A percentile compares a stretch with the other conserved stretches of the same genome.
Conservation (phyloP, 2,888 invertebrate genomes). For the Tetranychus truncatus region DNA sequence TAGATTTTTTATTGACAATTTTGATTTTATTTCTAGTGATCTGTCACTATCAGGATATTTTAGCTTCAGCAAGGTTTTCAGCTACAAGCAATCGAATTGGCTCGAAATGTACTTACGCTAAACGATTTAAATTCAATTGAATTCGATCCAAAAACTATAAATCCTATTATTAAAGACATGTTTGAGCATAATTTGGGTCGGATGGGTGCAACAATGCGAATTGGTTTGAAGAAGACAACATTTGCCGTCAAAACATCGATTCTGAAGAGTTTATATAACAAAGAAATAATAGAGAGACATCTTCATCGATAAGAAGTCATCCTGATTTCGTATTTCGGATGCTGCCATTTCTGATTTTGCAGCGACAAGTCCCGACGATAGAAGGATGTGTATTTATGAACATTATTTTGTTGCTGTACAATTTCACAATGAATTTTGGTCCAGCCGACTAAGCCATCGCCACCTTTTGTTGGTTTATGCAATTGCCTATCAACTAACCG, state of each 20-base stretch:
- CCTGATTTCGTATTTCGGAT: too few relatives aligned
- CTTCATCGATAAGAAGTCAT: too few relatives aligned
- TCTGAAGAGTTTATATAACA: conserved; percentile 47
- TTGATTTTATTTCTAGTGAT: too few relatives aligned
- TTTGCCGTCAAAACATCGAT: conserved; percentile 39
- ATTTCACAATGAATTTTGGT: too few relatives aligned
- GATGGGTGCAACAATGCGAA: conserved; percentile 91
- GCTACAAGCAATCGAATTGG: conserved; percentile 85
- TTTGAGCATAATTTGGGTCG: conserved; percentile 79
- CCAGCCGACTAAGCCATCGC: conserved; percentile 93
- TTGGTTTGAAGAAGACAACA: conserved; percentile 75
- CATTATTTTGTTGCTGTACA: too few relatives aligned
- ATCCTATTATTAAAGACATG: conserved; percentile 83
- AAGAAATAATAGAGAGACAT: conserved; percentile 44
- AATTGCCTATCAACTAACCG: conserved; percentile 41
- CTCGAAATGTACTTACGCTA: conserved; percentile 57
- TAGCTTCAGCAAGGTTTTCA: conserved; percentile 86
- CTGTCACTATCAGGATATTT: too few relatives aligned
- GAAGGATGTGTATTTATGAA: too few relatives aligned
- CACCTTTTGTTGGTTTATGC: conserved; percentile 23
- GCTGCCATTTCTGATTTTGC: too few relatives aligned
- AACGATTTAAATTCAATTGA: conserved; percentile 70
- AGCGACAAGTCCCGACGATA: too few relatives aligned
- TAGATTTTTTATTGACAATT: too few relatives aligned
- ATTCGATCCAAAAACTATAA: conserved; percentile 41